Evolutionary conservation across 1,140 invertebrate genomes (phyloP), one percentile per base, ranked within the genome.

Genomic region (Heliconius himera): DNA sequence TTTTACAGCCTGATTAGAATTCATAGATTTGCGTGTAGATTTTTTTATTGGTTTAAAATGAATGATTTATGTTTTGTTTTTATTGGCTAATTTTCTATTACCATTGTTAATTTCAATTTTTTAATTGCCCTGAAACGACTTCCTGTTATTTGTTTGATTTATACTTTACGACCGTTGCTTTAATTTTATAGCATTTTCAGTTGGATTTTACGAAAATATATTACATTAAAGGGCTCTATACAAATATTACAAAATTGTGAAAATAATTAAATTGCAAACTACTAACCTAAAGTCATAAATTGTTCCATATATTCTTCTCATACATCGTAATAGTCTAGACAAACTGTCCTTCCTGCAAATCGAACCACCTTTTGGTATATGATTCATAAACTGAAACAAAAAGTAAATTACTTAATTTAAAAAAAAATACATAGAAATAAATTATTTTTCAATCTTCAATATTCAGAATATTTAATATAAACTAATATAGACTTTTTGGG

Each of bases 281-380:
- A 73, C 77, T 91, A 95, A 97, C 97, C 97, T 97, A 90, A 98
- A 98, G 89, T 98, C 97, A 86, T 97, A 98, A 80, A 98, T 96
- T 11, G 96, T 95, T 38, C 97, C 97, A 85, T 98, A 97, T 33
- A 97, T 96, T 85, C 96, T 97, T 87, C 96, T 96, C 97, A 98
- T 98, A 81, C 97, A 97, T 81, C 97, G 96, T 38, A 98, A 92
- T 83, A 97, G 96, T 71, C 98, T 92, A 1, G 97, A 96, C 56
- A 98, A 95, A 84, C 96, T 96, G 86, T 98, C 97, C 87, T 98
- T 98, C 70, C 96, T 95, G 82, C 97, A 98, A 85, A 98, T 97
- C 1, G 96, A 96, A 41, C 97, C 97, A 20, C 97, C 97, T 90
- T 97, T 97, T 3, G 97, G 97, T 87, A 98, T 97, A 85, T 98